These are phyloP conservation scores for Apostichopus japonicus DNA, from an alignment of 35 echinoderm and acorn worm species.

Conservation along the genomic window DNA sequence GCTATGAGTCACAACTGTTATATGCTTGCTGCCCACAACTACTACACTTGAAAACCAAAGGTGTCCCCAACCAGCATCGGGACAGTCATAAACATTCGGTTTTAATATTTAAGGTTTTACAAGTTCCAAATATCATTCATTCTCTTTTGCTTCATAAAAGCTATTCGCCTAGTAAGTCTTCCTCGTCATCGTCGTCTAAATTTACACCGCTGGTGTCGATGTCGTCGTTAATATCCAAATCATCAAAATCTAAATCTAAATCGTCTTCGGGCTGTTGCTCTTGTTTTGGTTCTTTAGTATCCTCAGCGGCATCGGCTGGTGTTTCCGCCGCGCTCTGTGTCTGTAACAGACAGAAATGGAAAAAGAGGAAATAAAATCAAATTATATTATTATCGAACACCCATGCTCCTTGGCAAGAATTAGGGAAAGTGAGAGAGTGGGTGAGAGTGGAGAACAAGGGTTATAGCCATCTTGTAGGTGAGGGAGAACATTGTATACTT, in stretches of 20 bases:
- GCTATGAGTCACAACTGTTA: no score
- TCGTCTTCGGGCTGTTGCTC: constrained; percentile 58
- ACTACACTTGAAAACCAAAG: no score
- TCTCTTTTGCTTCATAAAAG: neutral
- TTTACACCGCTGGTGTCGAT: constrained; percentile 72
- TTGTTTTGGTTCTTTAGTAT: neutral
- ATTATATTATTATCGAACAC: no score
- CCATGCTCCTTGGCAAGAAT: no score
- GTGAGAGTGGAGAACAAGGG: no score
- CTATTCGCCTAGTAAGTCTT: constrained; percentile 94
- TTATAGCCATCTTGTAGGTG: no score
- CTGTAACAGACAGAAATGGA: neutral
- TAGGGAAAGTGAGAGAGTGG: no score
- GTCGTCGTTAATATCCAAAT: constrained; percentile 95
- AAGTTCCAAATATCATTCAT: neutral
- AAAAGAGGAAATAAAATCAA: no score
- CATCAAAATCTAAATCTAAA: constrained; percentile 94
- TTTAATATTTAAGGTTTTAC: neutral
- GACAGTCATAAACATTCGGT: no score
- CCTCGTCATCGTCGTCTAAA: constrained; percentile 95
- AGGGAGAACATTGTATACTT: no score
- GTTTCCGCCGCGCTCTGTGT: neutral
- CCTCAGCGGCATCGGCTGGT: constrained; percentile 27
- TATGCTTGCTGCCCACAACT: no score
- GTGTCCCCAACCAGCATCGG: no score